Base-by-base conservation (phyloP, 2,113 vertebrate genomes). In the Oryzias celebensis region DNA sequence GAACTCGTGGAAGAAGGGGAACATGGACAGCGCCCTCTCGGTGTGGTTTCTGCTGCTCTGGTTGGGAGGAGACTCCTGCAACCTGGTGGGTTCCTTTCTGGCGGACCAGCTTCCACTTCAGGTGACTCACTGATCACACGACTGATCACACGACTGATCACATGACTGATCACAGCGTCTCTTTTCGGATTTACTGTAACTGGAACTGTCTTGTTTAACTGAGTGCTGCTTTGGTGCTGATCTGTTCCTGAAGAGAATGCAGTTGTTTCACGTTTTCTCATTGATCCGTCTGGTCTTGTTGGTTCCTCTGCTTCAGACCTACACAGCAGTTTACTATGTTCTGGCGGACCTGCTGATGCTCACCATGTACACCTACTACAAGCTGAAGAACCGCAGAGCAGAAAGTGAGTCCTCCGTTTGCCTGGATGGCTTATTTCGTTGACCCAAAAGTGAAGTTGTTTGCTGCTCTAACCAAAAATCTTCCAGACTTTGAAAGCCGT, bases 31-130 rank as follows among this genome's bases (percentile, higher is more conserved):
- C 12, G 97, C 96, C 0, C 78, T 99, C 23, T 99, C 97, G 1
- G 76, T 98, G 31, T 98, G 96, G 92, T 99, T 99, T 81, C 87
- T 99, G 51, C 77, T 99, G 75, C 91, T 96, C 50, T 99, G 97
- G 97, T 84, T 98, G 10, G 92, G 86, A 0, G 97, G 97, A 1
- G 97, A 99, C 78, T 90, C 91, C n/a, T 96, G 96, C 18, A 99
- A 99, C 73, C 91, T 98, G 58, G 74, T 96, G 1, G 97, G 97
- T 5, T 97, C 96, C 15, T 95, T 95, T 83, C 90, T 98, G 52
- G 95, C 97, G 0, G 73, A 98, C 28, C 97, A 99, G 82, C 89
- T 98, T 67, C 96, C 97, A 0, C 91, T 99, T 61, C 97, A 99
- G 95, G 97, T 99, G 76, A 80, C 48, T 28, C 57, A 22, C 23